Evolutionary conservation across 2,888 invertebrate species (phyloP).

Genomic region (Coleophora deauratella): DNA sequence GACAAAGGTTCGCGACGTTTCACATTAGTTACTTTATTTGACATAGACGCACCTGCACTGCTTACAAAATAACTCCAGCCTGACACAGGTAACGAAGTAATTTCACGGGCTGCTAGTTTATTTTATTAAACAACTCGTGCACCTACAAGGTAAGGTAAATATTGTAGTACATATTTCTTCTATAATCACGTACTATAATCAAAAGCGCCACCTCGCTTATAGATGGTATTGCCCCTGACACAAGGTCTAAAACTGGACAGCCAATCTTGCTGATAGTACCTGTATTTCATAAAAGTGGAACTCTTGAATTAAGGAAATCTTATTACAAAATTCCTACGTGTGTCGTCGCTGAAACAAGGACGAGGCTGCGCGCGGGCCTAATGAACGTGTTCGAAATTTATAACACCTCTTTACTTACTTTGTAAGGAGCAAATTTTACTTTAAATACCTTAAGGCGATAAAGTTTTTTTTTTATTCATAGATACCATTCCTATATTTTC

Average conservation of each 20-base stretch:
- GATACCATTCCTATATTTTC: too few species aligned
- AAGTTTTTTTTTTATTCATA: too few species aligned
- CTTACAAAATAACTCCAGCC: neutral
- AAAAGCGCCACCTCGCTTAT: too few species aligned
- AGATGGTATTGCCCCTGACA: too few species aligned
- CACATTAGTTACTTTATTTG: neutral
- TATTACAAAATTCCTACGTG: constrained; percentile 71
- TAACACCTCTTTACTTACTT: constrained; percentile 60
- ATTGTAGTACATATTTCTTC: constrained; percentile 19
- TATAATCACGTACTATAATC: constrained; percentile 10
- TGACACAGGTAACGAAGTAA: neutral
- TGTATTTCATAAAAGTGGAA: constrained; percentile 16
- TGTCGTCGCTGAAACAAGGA: constrained; percentile 42
- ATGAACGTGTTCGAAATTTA: constrained; percentile 70
- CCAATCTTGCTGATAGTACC: too few species aligned
- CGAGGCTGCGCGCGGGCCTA: constrained; percentile 47
- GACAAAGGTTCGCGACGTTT: too few species aligned
- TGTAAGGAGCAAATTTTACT: constrained; percentile 43
- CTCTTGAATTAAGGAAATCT: constrained; percentile 68
- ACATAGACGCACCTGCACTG: too few species aligned
- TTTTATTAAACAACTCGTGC: neutral
- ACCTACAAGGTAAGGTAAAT: neutral
- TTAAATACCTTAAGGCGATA: constrained; percentile 27
- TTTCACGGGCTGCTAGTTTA: too few species aligned
- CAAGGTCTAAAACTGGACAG: too few species aligned